A percentile compares a stretch with the other conserved stretches of the same genome.
Conservation (phyloP, 2,113 vertebrate species). For the Pipra filicauda region DNA sequence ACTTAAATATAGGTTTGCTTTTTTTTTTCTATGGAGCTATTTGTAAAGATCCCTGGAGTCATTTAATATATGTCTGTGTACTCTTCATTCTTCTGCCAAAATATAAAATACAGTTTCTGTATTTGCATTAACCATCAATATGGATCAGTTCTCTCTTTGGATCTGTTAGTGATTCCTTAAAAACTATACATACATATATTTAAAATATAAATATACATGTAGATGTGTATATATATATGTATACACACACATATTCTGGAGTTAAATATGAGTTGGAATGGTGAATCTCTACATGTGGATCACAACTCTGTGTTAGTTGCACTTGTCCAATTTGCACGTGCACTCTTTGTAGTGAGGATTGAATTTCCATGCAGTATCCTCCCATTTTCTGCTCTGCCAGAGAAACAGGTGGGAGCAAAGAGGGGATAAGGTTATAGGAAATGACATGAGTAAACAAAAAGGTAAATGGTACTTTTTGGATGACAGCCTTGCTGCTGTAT, state of each 20-base stretch:
- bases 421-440: background rate
- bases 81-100: background rate
- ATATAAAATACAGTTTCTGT: background rate
- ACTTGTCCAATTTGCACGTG: background rate
- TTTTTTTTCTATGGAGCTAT: background rate
- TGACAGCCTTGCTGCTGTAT: background rate
- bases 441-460: background rate
- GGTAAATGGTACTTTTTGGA: background rate
- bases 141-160: background rate
- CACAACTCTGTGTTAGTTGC: background rate
- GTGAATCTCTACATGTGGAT: background rate
- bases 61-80: background rate
- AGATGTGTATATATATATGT: accelerated
- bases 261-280: background rate
- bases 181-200: background rate
- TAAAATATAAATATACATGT: background rate
- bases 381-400: background rate
- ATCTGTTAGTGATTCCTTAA: background rate
- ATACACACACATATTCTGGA: accelerated
- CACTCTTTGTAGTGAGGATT: background rate
- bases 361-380: background rate
- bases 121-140: background rate
- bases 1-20: background rate
- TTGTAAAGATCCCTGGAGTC: background rate
- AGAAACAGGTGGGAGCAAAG: background rate